Conservation (phyloP, 1,140 invertebrate genomes). For the Neotoxoptera formosana region DNA sequence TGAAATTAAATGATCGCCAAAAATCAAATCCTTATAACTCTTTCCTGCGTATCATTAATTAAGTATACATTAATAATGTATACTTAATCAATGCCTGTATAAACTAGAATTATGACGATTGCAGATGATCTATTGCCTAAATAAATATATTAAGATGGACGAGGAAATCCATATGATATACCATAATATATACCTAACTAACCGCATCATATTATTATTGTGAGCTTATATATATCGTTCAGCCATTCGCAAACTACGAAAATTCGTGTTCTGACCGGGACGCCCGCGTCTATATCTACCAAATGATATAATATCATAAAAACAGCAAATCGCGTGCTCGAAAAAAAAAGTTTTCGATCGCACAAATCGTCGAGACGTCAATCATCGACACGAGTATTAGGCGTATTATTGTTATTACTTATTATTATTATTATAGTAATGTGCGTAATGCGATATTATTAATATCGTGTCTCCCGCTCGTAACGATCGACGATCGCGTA, state of each 20-base stretch:
- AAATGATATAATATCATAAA: slow-evolving; percentile 12
- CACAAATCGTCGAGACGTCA: neutral
- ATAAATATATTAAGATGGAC: neutral
- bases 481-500: neutral
- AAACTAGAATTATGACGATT: neutral
- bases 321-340: neutral
- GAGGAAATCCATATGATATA: neutral
- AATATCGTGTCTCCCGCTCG: neutral
- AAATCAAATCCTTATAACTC: neutral
- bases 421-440: slow-evolving; percentile 15
- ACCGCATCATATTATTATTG: neutral
- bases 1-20: too few relatives aligned
- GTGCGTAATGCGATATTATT: slow-evolving; percentile 15
- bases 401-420: neutral
- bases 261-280: slow-evolving; percentile 14
- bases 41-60: neutral
- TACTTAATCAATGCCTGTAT: too few relatives aligned
- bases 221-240: neutral
- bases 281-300: neutral
- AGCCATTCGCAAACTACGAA: neutral
- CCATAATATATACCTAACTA: neutral
- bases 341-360: neutral
- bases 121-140: neutral
- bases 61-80: too few relatives aligned
- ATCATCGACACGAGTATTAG: neutral